Evolutionary conservation across 2,888 invertebrate genomes (phyloP).

Genomic region (Brachypalpus laphriformis): DNA sequence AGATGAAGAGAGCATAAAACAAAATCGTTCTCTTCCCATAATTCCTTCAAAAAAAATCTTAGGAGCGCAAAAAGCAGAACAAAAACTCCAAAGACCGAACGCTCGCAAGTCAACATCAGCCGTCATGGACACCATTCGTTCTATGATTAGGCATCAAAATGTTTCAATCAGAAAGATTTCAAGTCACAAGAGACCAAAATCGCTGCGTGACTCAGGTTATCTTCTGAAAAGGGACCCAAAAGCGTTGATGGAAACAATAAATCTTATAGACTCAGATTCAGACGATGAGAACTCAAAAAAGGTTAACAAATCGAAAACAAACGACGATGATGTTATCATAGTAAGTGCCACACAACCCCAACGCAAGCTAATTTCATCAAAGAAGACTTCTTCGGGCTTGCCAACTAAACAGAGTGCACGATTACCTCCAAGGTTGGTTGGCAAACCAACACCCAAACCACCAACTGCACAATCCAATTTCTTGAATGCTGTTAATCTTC

Average conservation of each 20-base stretch:
- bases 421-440: not conserved
- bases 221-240: slow-evolving; percentile 58
- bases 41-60: not conserved
- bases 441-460: slow-evolving; percentile 18
- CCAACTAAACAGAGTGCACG: not conserved
- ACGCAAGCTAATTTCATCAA: not conserved
- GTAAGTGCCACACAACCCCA: slow-evolving; percentile 50
- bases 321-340: slow-evolving; percentile 65
- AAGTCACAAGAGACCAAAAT: slow-evolving; percentile 8
- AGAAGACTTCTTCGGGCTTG: slow-evolving; percentile 4
- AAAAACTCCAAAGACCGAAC: slow-evolving; percentile 28
- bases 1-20: slow-evolving; percentile 50
- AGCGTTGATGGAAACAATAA: slow-evolving; percentile 61
- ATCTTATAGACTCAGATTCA: slow-evolving; percentile 59
- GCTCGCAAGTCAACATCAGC: slow-evolving; percentile 41
- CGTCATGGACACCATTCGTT: slow-evolving; percentile 40
- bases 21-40: slow-evolving; percentile 8
- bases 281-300: slow-evolving; percentile 34
- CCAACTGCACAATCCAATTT: slow-evolving; percentile 76
- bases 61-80: not conserved
- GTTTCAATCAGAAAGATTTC: slow-evolving; percentile 26
- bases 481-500: slow-evolving; percentile 76
- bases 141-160: slow-evolving; percentile 51
- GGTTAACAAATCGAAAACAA: not conserved
- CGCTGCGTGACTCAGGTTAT: not conserved